phyloP scores from a whole-genome alignment of 2,888 invertebrate species.

The Onthophagus sagittarius region DNA sequence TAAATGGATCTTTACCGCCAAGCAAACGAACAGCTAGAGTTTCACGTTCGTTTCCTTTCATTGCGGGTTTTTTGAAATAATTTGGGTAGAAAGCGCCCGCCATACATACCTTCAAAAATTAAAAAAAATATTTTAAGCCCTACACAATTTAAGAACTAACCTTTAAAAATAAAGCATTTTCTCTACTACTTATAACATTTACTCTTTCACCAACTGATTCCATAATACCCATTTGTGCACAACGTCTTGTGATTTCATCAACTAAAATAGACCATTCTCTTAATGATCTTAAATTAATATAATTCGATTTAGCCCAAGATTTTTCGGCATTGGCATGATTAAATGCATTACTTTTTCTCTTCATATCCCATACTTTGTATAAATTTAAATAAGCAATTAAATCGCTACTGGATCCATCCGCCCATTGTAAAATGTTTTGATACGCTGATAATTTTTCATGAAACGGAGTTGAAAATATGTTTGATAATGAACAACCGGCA shows the following conservation, averaged over 20 bases:
- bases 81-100: slow-evolving; percentile 92
- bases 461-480: slow-evolving; percentile 73
- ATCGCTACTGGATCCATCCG: slow-evolving; percentile 81
- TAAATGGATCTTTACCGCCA: slow-evolving; percentile 71
- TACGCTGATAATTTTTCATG: slow-evolving; percentile 66
- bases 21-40: slow-evolving; percentile 62
- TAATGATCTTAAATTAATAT: slow-evolving; percentile 67
- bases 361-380: slow-evolving; percentile 72
- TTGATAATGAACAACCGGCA: slow-evolving; percentile 77
- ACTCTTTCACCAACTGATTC: slow-evolving; percentile 49
- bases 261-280: slow-evolving; percentile 70
- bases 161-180: slow-evolving; percentile 64
- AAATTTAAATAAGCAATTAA: slow-evolving; percentile 76
- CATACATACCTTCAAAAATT: slow-evolving; percentile 59
- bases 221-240: slow-evolving; percentile 59
- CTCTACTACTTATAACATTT: slow-evolving; percentile 47
- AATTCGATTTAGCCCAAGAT: slow-evolving; percentile 66
- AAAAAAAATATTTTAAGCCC: neutral
- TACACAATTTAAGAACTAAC: slow-evolving; percentile 40
- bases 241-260: slow-evolving; percentile 63
- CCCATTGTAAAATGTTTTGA: slow-evolving; percentile 75
- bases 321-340: slow-evolving; percentile 49
- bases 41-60: slow-evolving; percentile 58
- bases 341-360: slow-evolving; percentile 59
- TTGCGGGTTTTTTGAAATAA: slow-evolving; percentile 65